Conservation (phyloP, 1,140 invertebrate genomes). For the Meloidogyne chitwoodi region DNA sequence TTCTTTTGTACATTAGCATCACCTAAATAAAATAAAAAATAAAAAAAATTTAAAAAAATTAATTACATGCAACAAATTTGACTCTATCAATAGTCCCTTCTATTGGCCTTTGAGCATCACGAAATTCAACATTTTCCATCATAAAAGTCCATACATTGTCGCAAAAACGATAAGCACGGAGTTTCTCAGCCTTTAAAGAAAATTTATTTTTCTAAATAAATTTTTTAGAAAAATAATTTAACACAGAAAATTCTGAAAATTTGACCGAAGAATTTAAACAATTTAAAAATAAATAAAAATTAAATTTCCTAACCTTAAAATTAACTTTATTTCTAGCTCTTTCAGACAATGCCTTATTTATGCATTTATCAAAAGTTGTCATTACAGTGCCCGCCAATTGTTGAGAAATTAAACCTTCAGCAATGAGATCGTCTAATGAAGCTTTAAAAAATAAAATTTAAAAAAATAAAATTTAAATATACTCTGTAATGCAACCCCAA, state of each 20-base stretch:
- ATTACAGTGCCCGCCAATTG: slow-evolving; percentile 84
- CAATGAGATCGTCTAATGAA: slow-evolving; percentile 80
- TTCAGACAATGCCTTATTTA: slow-evolving; percentile 84
- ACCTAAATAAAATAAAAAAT: background rate
- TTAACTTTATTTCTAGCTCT: slow-evolving; percentile 51
- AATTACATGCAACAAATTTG: slow-evolving; percentile 96
- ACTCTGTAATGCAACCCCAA: slow-evolving; percentile 87
- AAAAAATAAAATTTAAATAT: background rate
- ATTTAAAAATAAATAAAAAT: no score
- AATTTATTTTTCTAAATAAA: background rate
- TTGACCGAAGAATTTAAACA: no score
- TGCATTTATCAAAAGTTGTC: slow-evolving; percentile 91
- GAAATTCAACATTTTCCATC: slow-evolving; percentile 93
- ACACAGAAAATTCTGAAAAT: no score
- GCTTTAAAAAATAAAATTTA: background rate
- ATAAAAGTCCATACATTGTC: slow-evolving; percentile 99
- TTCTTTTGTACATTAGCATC: background rate
- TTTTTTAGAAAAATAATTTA: background rate
- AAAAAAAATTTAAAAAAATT: background rate
- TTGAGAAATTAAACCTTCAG: slow-evolving; percentile 92
- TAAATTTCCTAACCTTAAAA: slow-evolving; percentile 41
- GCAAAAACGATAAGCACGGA: slow-evolving; percentile 97
- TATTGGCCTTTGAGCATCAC: slow-evolving; percentile 72
- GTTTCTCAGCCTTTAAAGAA: slow-evolving; percentile 76
- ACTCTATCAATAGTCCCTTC: slow-evolving; percentile 77